Evolutionary conservation across 2,888 invertebrate genomes (phyloP).

Genomic region (Mechanitis messenoides): DNA sequence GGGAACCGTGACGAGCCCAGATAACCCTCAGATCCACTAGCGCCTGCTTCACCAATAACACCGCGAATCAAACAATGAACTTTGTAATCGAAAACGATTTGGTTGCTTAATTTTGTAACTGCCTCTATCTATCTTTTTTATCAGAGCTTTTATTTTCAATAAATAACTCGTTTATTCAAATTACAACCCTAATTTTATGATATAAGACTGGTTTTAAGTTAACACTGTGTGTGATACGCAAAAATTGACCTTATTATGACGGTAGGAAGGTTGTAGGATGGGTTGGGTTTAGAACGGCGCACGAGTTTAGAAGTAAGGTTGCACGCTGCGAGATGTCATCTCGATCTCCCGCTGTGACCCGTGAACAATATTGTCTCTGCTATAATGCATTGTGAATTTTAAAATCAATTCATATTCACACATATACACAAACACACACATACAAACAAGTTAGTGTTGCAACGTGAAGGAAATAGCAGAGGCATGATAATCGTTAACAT

Average conservation of each 20-base stretch:
- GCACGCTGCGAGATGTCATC: slow-evolving; percentile 75
- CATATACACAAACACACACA: no score
- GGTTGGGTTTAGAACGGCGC: slow-evolving; percentile 36
- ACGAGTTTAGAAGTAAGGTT: slow-evolving; percentile 56
- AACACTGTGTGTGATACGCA: slow-evolving; percentile 18
- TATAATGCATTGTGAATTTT: slow-evolving; percentile 68
- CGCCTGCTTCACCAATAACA: slow-evolving; percentile 38
- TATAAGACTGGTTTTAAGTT: slow-evolving; percentile 36
- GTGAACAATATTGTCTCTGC: slow-evolving; percentile 74
- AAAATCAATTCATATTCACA: slow-evolving; percentile 70
- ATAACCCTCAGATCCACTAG: slow-evolving; percentile 43
- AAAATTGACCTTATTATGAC: slow-evolving; percentile 40
- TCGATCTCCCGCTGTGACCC: slow-evolving; percentile 66
- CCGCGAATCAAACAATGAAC: slow-evolving; percentile 68
- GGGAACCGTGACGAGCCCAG: slow-evolving; percentile 67
- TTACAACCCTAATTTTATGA: slow-evolving; percentile 47
- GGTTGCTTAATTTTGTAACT: slow-evolving; percentile 70
- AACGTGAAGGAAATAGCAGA: slow-evolving; percentile 16
- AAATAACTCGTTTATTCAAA: slow-evolving; percentile 49
- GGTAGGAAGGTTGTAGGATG: slow-evolving; percentile 31
- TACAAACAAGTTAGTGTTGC: slow-evolving; percentile 34
- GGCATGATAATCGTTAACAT: not conserved
- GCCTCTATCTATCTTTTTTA: slow-evolving; percentile 61
- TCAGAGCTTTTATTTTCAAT: slow-evolving; percentile 68
- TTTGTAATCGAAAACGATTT: slow-evolving; percentile 65